Evolutionary conservation across 2,888 invertebrate species (phyloP), one percentile per base, ranked within the genome.

Genomic region (Cantharis rufa): DNA sequence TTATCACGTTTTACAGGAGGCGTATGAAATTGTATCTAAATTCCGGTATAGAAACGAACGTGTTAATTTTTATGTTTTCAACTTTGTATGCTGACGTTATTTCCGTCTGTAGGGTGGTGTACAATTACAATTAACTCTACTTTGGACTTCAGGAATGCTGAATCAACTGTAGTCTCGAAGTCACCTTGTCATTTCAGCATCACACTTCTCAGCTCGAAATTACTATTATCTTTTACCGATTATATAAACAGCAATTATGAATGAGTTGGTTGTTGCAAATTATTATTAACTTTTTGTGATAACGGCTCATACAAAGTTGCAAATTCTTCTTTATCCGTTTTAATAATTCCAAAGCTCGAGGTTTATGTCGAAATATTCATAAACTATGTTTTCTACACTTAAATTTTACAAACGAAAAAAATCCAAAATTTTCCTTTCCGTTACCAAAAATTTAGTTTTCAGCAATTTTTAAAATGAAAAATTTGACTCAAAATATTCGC

Each of bases 41-140:
- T 70, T 61, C 63, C 62, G 63, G 63, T 32, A 27, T 32, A 78
- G 78, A 62, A 78, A 73, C 66, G 21, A 21, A 66, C 64, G 64
- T 66, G 64, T 66, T 66, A 66, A 61, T 75, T 77, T 74, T 69
- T 72, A 79, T 68, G 76, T 78, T 70, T 66, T 66, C 28, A 27
- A 77, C 70, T 72, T 82, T 86, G 85, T 83, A 82, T 85, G 86
- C 86, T 86, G 86, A 86, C 83, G 85, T 85, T 83, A 86, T 86
- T 86, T 86, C 86, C 86, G 85, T 83, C 80, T 71, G 74, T 62
- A 81, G 79, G 75, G 75, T 72, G 81, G 82, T 82, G 80, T 84
- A 76, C 75, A 66, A 79, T 84, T 83, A 80, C 84, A 73, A 66
- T 27, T 32, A 70, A 48, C n/a, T 48, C 48, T 48, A 48, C 48